These are phyloP conservation scores for Papilio elwesi DNA, from an alignment of 2,888 invertebrate genomes.

Conservation along the genomic window DNA sequence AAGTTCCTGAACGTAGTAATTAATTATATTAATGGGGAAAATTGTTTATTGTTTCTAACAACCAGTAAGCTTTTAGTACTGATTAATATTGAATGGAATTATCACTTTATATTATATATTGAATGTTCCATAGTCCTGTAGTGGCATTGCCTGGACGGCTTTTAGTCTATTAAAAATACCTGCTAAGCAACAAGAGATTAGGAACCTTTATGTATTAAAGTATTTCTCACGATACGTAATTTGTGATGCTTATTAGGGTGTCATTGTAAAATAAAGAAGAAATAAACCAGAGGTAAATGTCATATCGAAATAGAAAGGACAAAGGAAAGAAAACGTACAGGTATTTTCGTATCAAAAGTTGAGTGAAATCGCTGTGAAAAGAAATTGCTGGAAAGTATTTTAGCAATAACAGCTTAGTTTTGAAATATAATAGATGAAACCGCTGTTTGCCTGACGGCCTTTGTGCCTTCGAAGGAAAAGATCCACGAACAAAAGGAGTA, in stretches of 20 bases:
- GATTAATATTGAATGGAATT: slow-evolving; percentile 4
- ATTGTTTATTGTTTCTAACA: slow-evolving; percentile 3
- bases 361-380: neutral
- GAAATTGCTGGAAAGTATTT: slow-evolving; percentile 13
- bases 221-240: too few species aligned
- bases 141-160: neutral
- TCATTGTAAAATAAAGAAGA: neutral
- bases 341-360: slow-evolving; percentile 5
- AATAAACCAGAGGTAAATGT: neutral
- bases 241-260: too few species aligned
- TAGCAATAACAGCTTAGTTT: slow-evolving; percentile 16
- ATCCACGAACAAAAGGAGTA: neutral
- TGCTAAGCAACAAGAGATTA: too few species aligned
- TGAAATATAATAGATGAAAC: slow-evolving; percentile 15
- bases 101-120: neutral
- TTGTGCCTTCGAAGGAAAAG: slow-evolving; percentile 5
- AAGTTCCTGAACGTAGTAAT: slow-evolving; percentile 15
- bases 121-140: too few species aligned
- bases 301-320: neutral
- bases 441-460: slow-evolving; percentile 13
- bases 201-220: too few species aligned
- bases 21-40: slow-evolving; percentile 10
- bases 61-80: slow-evolving; percentile 1
- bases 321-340: neutral
- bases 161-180: too few species aligned